Base-by-base conservation (phyloP, 92 coral and sea anemone species). In the Virgularia gustaviana region DNA sequence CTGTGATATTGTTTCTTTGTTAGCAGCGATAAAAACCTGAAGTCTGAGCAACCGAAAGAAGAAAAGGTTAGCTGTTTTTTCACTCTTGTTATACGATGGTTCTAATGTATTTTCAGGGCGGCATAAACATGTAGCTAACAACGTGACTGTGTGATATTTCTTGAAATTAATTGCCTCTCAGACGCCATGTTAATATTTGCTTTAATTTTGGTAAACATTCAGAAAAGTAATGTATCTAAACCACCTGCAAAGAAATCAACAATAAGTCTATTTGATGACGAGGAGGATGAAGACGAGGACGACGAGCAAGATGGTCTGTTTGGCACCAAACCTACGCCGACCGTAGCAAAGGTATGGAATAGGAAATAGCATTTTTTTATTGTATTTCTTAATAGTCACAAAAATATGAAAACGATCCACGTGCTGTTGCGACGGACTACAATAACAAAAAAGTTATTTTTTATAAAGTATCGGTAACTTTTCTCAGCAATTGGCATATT, bases 221-320 rank as follows among this genome's bases (percentile, higher is more conserved):
- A 60, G 66, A 3, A 42, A 16, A 47, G 29, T 28, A 47, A 60
- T 34, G 66, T 60, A 30, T 29, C 75, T 13, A 68, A 82, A 43
- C 82, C 73, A 39, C 49, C 64, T 19, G 65, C 60, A 25, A 71
- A 60, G 20, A 65, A 35, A 49, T 79, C 96, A 10, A 94, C 99
- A 4, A 87, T 94, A 57, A 94, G 99, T 73, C 71, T 94, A 78
- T 94, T 94, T 85, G 99, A 94, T 78, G 96, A 92, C 45, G 97
- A 86, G 33, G 87, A 88, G 33, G 96, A 94, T 19, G 96, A 91
- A 59, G 99, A 89, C 25, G 94, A 87, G n/a, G 91, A 91, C 1
- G 97, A 88, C n/a, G 88, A 80, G 28, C 85, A 83, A 30, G 58
- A 52, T 52, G 58, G 29, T 11, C 36, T 84, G 16, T 81, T 87